Evolutionary conservation across 2,113 vertebrate species (phyloP).

Genomic region (Pteronura brasiliensis): DNA sequence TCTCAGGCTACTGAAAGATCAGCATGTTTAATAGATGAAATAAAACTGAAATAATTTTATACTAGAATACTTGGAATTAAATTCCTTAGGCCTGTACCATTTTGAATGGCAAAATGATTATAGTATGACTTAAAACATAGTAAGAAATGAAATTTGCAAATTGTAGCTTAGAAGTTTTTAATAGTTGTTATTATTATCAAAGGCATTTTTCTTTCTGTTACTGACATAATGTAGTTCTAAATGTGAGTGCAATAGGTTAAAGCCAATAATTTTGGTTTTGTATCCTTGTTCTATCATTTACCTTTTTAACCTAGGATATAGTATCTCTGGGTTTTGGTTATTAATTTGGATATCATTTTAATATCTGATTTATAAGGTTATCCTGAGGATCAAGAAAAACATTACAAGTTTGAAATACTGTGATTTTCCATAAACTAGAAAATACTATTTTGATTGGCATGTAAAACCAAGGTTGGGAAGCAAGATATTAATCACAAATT

Average conservation of each 20-base stretch:
- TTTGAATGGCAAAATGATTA: background rate
- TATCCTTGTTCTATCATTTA: background rate
- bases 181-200: background rate
- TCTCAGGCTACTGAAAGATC: background rate
- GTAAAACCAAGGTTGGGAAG: background rate
- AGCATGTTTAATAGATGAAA: background rate
- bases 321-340: background rate
- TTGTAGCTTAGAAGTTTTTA: background rate
- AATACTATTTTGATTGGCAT: background rate
- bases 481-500: background rate
- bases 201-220: background rate
- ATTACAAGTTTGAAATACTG: background rate
- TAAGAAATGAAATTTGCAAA: background rate
- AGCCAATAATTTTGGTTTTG: background rate
- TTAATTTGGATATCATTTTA: background rate
- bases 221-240: background rate
- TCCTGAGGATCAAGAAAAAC: background rate
- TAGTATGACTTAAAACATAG: background rate
- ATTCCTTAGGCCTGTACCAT: background rate
- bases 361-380: background rate
- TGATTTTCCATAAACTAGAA: background rate
- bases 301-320: background rate
- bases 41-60: background rate
- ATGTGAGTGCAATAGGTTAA: background rate
- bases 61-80: background rate